Evolutionary conservation across 2,888 invertebrate species (phyloP).

Genomic region (Aphrophora alni): DNA sequence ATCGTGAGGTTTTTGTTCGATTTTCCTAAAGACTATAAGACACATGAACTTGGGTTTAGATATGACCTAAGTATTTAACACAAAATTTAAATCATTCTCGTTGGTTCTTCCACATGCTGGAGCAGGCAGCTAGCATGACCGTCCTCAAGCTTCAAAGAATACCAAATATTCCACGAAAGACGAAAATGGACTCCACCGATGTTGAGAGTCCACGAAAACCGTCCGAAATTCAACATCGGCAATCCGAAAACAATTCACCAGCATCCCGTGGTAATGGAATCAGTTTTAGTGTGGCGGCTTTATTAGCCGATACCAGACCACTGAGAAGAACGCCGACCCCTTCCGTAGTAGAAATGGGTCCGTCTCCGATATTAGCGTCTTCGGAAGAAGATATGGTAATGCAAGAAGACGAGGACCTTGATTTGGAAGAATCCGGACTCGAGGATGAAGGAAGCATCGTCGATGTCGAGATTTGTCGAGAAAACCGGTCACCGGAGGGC

Average conservation of each 20-base stretch:
- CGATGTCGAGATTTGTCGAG: slow-evolving; percentile 69
- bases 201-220: slow-evolving; percentile 38
- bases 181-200: slow-evolving; percentile 31
- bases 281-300: slow-evolving; percentile 86
- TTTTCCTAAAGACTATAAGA: no score
- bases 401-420: slow-evolving; percentile 73
- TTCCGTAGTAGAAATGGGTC: slow-evolving; percentile 23
- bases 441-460: slow-evolving; percentile 70
- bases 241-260: slow-evolving; percentile 41
- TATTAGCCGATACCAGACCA: slow-evolving; percentile 81
- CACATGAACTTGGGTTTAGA: no score
- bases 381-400: slow-evolving; percentile 50
- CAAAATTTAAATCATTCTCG: not conserved
- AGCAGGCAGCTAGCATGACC: slow-evolving; percentile 49
- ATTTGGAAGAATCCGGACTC: slow-evolving; percentile 51
- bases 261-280: slow-evolving; percentile 54
- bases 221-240: slow-evolving; percentile 29
- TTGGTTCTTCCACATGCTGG: slow-evolving; percentile 45
- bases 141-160: slow-evolving; percentile 47
- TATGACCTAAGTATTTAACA: not conserved
- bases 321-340: slow-evolving; percentile 52
- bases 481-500: slow-evolving; percentile 37
- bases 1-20: no score
- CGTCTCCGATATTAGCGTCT: slow-evolving; percentile 29
- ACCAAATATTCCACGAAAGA: slow-evolving; percentile 40